Evolutionary conservation across 2,113 vertebrate species (phyloP).

Genomic region (Mungos mungo): DNA sequence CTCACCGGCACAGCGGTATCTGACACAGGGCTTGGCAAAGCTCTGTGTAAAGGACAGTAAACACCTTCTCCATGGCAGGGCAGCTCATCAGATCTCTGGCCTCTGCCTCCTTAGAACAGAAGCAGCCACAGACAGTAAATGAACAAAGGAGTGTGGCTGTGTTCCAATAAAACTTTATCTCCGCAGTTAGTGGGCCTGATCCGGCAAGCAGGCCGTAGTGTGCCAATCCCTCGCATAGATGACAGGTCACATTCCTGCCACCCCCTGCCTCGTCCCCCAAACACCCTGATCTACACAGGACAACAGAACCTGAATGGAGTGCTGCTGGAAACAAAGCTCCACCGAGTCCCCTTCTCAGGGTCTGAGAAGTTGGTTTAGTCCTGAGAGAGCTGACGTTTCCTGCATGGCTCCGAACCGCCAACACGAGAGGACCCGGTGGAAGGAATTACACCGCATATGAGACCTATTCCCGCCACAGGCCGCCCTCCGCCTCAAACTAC

Average conservation of each 20-base stretch:
- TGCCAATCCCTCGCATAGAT: background rate
- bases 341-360: background rate
- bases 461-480: background rate
- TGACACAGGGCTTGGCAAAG: background rate
- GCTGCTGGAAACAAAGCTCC: background rate
- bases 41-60: background rate
- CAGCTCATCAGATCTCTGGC: background rate
- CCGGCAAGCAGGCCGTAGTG: rapidly evolving
- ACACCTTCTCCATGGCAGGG: too few species aligned
- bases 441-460: background rate
- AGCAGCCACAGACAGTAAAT: background rate
- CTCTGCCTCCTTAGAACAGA: background rate
- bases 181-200: background rate
- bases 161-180: constrained; percentile 34
- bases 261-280: rapidly evolving
- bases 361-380: background rate
- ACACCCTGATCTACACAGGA: background rate
- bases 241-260: rapidly evolving
- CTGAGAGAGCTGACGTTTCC: background rate
- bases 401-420: background rate
- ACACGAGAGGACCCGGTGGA: background rate
- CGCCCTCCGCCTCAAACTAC: background rate
- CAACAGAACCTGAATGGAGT: background rate
- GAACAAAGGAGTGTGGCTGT: background rate
- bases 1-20: background rate